Conservation (phyloP, 2,113 vertebrate genomes). For the Brachionichthys hirsutus region DNA sequence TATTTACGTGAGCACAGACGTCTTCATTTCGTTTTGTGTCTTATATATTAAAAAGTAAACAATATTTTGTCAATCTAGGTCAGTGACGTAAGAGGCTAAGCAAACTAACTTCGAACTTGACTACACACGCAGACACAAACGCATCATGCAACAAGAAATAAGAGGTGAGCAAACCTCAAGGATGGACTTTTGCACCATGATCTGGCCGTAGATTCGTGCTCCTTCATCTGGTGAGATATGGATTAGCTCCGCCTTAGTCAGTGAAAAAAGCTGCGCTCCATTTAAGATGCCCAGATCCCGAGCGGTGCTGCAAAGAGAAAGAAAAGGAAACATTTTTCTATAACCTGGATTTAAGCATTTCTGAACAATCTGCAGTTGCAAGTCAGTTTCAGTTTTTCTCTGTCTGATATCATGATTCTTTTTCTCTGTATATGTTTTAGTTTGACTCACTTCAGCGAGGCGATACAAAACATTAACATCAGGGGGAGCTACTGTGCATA, state of each 20-base stretch:
- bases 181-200: conserved; percentile 81
- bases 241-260: conserved; percentile 74
- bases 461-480: conserved; percentile 7
- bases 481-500: conserved; percentile 14
- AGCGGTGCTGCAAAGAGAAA: conserved; percentile 63
- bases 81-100: conserved; percentile 34
- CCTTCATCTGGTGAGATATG: conserved; percentile 72
- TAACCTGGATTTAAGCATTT: not conserved
- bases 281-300: conserved; percentile 67
- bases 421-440: no score
- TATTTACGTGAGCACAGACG: not conserved
- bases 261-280: conserved; percentile 77
- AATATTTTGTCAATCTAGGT: conserved; percentile 17
- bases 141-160: not conserved
- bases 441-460: not conserved
- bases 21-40: not conserved
- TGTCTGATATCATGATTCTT: no score
- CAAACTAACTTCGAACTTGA: conserved; percentile 20
- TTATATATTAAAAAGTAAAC: conserved; percentile 8
- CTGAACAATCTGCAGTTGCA: no score
- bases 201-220: conserved; percentile 79
- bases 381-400: not conserved
- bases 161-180: conserved; percentile 72
- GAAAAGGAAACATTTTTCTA: not conserved
- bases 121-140: not conserved